A percentile compares a stretch with the other conserved stretches of the same genome.
These are phyloP conservation scores for Triplophysa dalaica DNA, from an alignment of 2,113 vertebrate genomes.

Conservation along the genomic window DNA sequence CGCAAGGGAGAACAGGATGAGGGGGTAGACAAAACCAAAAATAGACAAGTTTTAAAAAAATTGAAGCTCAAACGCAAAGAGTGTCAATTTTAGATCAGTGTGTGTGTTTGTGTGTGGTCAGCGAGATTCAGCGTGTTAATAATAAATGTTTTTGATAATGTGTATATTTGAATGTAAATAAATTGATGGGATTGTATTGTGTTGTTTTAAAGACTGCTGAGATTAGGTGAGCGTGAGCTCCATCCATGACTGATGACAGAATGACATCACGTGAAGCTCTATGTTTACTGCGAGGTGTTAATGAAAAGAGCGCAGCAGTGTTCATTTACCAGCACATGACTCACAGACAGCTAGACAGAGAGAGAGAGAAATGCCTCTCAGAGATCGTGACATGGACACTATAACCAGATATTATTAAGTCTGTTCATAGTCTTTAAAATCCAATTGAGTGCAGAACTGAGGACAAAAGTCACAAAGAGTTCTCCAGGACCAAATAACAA, in stretches of 20 bases:
- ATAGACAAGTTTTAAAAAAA: conserved; percentile 52
- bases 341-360: conserved; percentile 4
- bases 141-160: background rate
- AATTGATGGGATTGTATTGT: background rate
- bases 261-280: conserved; percentile 20
- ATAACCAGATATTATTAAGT: background rate
- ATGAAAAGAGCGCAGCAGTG: conserved; percentile 41
- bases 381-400: background rate
- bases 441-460: background rate
- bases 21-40: conserved; percentile 55
- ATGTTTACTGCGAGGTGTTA: conserved; percentile 37
- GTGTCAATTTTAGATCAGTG: background rate
- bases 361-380: conserved; percentile 14
- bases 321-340: conserved; percentile 11
- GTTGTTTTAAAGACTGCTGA: background rate
- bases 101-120: background rate
- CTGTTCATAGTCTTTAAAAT: background rate
- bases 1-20: conserved; percentile 34
- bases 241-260: conserved; percentile 12
- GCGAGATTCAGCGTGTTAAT: background rate
- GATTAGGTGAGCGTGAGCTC: conserved; percentile 6
- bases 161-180: conserved; percentile 28
- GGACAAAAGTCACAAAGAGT: no score
- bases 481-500: no score
- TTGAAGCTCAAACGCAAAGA: background rate